Conservation (phyloP, 2,797 vertebrate genomes). For the Sandelia bainsii region DNA sequence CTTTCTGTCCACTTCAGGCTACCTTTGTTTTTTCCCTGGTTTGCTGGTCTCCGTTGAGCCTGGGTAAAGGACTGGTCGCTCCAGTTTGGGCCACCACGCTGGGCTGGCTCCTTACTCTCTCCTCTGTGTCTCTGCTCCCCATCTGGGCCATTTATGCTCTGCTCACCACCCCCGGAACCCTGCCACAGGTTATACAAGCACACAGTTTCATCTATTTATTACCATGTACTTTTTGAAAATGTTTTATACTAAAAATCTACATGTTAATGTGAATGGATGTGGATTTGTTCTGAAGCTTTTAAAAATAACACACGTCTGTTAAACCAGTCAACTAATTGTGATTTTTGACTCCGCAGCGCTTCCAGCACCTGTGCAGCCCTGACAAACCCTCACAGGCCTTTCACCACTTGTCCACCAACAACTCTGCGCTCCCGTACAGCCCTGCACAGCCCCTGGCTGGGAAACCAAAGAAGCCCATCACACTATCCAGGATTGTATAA, state of each 20-base stretch:
- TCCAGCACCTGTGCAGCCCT: slow-evolving; percentile 72
- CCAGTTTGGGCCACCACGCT: slow-evolving; percentile 75
- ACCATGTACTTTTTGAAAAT: background rate
- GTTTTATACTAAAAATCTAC: background rate
- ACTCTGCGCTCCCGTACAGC: slow-evolving; percentile 29
- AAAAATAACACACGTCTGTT: no score
- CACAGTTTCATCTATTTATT: background rate
- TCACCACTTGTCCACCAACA: slow-evolving; percentile 31
- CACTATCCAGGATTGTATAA: slow-evolving; percentile 23
- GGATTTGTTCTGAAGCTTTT: no score
- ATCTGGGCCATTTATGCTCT: slow-evolving; percentile 79
- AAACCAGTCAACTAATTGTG: background rate
- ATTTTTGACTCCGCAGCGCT: slow-evolving; percentile 64
- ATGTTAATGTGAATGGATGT: background rate
- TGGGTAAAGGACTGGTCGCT: slow-evolving; percentile 73
- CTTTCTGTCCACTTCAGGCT: slow-evolving; percentile 53
- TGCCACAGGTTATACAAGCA: slow-evolving; percentile 63
- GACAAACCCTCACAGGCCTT: slow-evolving; percentile 21
- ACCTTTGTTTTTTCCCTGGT: slow-evolving; percentile 82
- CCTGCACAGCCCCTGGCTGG: slow-evolving; percentile 34
- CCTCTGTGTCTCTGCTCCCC: slow-evolving; percentile 82
- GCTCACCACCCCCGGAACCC: slow-evolving; percentile 67
- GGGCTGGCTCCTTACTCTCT: slow-evolving; percentile 79
- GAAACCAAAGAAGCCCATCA: slow-evolving; percentile 48
- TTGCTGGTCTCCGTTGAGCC: slow-evolving; percentile 77